Evolutionary conservation across 2,888 invertebrate genomes (phyloP).

Genomic region (Blastobasis lacticolella): DNA sequence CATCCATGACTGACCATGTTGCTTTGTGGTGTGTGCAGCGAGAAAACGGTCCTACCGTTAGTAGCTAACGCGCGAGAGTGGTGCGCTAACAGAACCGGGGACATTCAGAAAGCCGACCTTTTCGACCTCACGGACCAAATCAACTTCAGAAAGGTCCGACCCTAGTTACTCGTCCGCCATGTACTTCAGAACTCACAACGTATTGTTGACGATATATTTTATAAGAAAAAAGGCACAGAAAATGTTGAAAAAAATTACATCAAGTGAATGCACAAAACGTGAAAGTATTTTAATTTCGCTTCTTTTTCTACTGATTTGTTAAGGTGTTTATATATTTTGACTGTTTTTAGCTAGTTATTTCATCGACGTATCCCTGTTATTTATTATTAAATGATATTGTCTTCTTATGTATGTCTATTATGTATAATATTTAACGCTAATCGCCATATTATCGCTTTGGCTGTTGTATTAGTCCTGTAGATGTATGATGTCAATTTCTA

Average conservation of each 20-base stretch:
- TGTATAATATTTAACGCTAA: slow-evolving; percentile 37
- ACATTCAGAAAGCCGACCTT: slow-evolving; percentile 39
- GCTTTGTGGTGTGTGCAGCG: slow-evolving; percentile 43
- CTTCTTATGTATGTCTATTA: slow-evolving; percentile 26
- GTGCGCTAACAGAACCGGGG: slow-evolving; percentile 45
- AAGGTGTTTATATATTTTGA: slow-evolving; percentile 69
- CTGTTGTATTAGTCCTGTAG: slow-evolving; percentile 67
- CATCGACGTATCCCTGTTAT: slow-evolving; percentile 29
- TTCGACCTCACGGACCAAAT: slow-evolving; percentile 45
- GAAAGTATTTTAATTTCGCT: slow-evolving; percentile 55
- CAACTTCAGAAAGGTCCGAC: slow-evolving; percentile 47
- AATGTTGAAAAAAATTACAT: slow-evolving; percentile 47
- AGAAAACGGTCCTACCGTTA: slow-evolving; percentile 59
- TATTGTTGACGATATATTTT: slow-evolving; percentile 54
- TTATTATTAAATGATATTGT: slow-evolving; percentile 25
- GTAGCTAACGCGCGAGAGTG: slow-evolving; percentile 66
- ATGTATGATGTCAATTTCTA: slow-evolving; percentile 56
- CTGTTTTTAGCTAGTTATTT: slow-evolving; percentile 37
- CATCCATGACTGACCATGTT: slow-evolving; percentile 33
- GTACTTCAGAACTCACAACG: slow-evolving; percentile 18
- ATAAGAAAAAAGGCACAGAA: slow-evolving; percentile 50
- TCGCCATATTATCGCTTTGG: slow-evolving; percentile 67
- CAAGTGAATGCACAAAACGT: slow-evolving; percentile 63
- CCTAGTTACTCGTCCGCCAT: slow-evolving; percentile 26
- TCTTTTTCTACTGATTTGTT: slow-evolving; percentile 42